Evolutionary conservation across 2,888 invertebrate genomes (phyloP).

Genomic region (Acronicta alni): DNA sequence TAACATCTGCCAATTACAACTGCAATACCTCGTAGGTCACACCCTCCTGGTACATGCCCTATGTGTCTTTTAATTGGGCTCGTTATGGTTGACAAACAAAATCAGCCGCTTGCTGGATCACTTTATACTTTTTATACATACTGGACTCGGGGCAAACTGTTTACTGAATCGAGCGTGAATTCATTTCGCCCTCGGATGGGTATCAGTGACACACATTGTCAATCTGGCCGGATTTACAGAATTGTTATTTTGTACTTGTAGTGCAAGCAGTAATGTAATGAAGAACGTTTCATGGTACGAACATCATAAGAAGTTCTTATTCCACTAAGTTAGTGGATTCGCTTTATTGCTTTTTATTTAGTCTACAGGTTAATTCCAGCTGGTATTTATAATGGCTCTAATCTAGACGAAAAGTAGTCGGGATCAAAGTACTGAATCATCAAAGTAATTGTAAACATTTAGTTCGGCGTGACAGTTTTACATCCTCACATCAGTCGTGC

Average conservation of each 20-base stretch:
- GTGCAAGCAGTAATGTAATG: too few relatives aligned
- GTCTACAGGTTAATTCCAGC: conserved; percentile 1
- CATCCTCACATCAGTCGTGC: conserved; percentile 2
- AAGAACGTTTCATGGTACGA: too few relatives aligned
- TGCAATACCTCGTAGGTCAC: neutral
- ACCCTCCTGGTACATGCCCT: neutral
- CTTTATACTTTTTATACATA: too few relatives aligned
- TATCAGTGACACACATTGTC: too few relatives aligned
- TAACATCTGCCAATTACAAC: conserved; percentile 2
- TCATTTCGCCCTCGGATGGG: too few relatives aligned
- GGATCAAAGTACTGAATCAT: conserved; percentile 6
- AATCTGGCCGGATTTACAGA: too few relatives aligned
- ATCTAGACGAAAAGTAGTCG: conserved; percentile 7
- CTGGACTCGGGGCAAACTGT: too few relatives aligned
- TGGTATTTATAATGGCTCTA: conserved; percentile 1
- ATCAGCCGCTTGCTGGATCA: too few relatives aligned
- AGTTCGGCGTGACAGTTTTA: neutral
- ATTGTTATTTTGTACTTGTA: too few relatives aligned
- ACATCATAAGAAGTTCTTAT: too few relatives aligned
- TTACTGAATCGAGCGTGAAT: too few relatives aligned
- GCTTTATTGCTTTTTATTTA: conserved; percentile 10
- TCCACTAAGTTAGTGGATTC: neutral
- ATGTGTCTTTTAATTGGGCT: neutral
- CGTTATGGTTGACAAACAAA: too few relatives aligned
- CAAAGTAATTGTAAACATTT: conserved; percentile 1